Conservation (phyloP, 2,113 vertebrate genomes). For the Anser brachyrhynchus region DNA sequence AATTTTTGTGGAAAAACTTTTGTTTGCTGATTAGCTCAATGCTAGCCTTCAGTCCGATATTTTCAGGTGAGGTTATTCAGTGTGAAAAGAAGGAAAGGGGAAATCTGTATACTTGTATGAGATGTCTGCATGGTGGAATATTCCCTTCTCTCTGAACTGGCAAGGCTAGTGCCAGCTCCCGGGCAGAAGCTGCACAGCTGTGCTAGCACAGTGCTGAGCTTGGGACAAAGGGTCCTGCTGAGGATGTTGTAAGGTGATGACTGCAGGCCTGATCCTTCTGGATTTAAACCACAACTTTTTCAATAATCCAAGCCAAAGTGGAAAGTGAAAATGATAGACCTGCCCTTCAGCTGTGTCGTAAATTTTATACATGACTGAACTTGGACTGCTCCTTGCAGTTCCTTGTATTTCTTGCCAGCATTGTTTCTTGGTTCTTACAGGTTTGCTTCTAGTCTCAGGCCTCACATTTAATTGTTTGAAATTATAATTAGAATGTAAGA, state of each 20-base stretch:
- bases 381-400: not conserved
- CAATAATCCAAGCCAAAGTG: constrained; percentile 40
- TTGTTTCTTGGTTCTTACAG: constrained; percentile 13
- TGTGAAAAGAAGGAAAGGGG: not conserved
- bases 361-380: constrained; percentile 37
- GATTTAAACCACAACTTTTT: constrained; percentile 11
- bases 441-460: not conserved
- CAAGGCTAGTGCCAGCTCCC: not conserved
- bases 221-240: not conserved
- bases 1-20: constrained; percentile 41
- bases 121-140: not conserved
- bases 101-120: not conserved
- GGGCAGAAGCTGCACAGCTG: not conserved
- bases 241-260: constrained; percentile 33
- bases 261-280: constrained; percentile 17
- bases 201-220: not conserved
- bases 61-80: not conserved
- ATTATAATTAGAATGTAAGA: constrained; percentile 34
- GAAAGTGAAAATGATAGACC: constrained; percentile 22
- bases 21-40: constrained; percentile 3
- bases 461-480: constrained; percentile 26
- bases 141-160: not conserved
- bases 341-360: constrained; percentile 8
- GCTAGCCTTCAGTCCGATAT: not conserved
- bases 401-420: not conserved